These are phyloP conservation scores for Philonicus albiceps DNA, from an alignment of 2,888 invertebrate species.

Conservation along the genomic window DNA sequence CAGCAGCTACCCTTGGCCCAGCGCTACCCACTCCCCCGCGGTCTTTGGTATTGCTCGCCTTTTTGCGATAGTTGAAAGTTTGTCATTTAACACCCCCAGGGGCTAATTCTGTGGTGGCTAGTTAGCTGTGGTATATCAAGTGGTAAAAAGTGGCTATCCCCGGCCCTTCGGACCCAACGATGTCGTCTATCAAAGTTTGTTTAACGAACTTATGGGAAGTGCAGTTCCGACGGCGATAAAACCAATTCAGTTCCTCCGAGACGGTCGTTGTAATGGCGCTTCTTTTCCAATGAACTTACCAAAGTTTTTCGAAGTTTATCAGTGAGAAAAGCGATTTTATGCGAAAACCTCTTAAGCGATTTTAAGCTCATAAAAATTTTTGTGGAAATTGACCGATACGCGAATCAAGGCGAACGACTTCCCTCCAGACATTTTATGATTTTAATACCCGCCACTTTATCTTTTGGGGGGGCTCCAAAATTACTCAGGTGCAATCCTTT, in stretches of 20 bases:
- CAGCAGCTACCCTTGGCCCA: not conserved
- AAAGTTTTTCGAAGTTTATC: slow-evolving; percentile 25
- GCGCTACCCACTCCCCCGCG: not conserved
- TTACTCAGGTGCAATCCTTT: not conserved
- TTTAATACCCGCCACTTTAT: not conserved
- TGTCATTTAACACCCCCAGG: slow-evolving; percentile 34
- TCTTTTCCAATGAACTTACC: slow-evolving; percentile 2
- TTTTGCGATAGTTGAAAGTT: slow-evolving; percentile 41
- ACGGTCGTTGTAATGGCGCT: slow-evolving; percentile 1
- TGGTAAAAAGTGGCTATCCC: slow-evolving; percentile 45
- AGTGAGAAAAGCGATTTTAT: slow-evolving; percentile 27
- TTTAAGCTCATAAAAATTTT: slow-evolving; percentile 17
- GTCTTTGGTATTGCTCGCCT: slow-evolving; percentile 26
- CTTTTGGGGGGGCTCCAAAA: not conserved
- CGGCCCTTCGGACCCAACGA: slow-evolving; percentile 43
- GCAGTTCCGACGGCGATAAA: slow-evolving; percentile 48
- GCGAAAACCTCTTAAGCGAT: not conserved
- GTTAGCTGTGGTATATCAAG: slow-evolving; percentile 8
- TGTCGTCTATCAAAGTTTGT: slow-evolving; percentile 49
- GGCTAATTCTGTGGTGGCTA: slow-evolving; percentile 30
- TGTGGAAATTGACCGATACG: slow-evolving; percentile 15
- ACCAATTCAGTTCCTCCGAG: slow-evolving; percentile 40
- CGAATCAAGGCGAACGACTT: not conserved
- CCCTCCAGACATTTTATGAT: not conserved
- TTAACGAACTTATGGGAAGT: slow-evolving; percentile 51